Conservation (phyloP, 2,113 vertebrate species). For the Brevimyrus niger region DNA sequence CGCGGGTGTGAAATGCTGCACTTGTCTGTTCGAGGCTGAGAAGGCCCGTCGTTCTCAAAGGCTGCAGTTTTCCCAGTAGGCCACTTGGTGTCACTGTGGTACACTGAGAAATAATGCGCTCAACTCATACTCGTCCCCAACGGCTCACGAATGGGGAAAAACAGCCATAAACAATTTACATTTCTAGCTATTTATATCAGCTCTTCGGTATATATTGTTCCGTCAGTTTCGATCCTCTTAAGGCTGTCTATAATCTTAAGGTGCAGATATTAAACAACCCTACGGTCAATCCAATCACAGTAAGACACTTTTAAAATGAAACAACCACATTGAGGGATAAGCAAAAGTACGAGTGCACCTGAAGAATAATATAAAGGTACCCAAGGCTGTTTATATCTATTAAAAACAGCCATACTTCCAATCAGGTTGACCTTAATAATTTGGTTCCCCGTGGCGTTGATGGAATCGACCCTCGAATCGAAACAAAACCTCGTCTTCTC, state of each 20-base stretch:
- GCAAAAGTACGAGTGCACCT: background rate
- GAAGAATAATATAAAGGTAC: background rate
- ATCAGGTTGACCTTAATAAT: background rate
- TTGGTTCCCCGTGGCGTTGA: background rate
- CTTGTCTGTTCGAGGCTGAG: background rate
- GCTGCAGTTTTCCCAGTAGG: background rate
- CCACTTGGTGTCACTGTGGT: constrained; percentile 15
- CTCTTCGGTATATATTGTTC: background rate
- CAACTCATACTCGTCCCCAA: background rate
- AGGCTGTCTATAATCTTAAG: background rate
- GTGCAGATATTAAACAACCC: background rate
- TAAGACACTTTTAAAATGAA: background rate
- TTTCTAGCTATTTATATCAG: background rate
- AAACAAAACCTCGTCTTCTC: background rate
- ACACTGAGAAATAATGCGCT: background rate
- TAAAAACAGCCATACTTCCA: background rate
- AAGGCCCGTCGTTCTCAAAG: background rate
- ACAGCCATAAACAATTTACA: background rate
- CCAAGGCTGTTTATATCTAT: background rate
- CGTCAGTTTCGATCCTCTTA: background rate
- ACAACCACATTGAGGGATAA: too few relatives aligned
- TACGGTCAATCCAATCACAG: background rate
- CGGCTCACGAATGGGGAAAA: background rate
- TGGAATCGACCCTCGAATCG: background rate
- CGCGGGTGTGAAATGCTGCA: background rate